These are phyloP conservation scores for Tetramorium alpestre DNA, from an alignment of 1,140 invertebrate species.

Conservation along the genomic window DNA sequence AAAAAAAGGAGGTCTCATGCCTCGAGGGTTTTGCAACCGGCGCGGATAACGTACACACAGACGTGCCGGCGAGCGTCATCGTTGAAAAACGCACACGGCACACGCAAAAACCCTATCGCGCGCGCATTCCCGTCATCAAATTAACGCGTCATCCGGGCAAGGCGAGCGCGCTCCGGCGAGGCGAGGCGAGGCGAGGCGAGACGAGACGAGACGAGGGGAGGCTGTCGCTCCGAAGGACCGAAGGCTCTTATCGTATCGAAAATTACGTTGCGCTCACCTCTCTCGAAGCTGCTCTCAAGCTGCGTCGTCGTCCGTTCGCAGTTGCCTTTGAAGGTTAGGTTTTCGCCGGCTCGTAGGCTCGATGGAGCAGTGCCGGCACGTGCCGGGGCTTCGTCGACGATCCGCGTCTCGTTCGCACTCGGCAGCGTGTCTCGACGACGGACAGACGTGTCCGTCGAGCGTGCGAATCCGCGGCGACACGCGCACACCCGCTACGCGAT, in stretches of 20 bases:
- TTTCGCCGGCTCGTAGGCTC: slow-evolving; percentile 63
- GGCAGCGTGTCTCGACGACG: background rate
- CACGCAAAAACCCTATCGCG: background rate
- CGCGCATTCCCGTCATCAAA: background rate
- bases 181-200: too few relatives aligned
- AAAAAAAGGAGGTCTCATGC: background rate
- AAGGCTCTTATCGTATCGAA: background rate
- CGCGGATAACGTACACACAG: slow-evolving; percentile 14
- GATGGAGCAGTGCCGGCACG: slow-evolving; percentile 35
- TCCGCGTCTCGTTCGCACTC: background rate
- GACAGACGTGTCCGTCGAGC: background rate
- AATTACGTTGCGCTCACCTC: slow-evolving; percentile 50
- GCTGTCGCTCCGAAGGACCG: too few relatives aligned
- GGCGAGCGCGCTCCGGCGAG: background rate
- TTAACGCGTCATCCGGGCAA: background rate
- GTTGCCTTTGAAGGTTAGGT: slow-evolving; percentile 66
- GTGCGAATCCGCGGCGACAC: background rate
- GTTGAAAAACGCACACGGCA: slow-evolving; percentile 10
- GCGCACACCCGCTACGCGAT: background rate
- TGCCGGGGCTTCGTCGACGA: background rate
- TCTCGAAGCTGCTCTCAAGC: background rate
- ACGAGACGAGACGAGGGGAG: too few relatives aligned
- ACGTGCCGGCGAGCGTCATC: slow-evolving; percentile 12
- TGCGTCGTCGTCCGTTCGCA: background rate
- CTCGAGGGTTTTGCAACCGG: background rate